A percentile compares a stretch with the other conserved stretches of the same genome.
These are phyloP conservation scores for Pararge aegeria DNA, from an alignment of 1,140 invertebrate species.

Conservation along the genomic window DNA sequence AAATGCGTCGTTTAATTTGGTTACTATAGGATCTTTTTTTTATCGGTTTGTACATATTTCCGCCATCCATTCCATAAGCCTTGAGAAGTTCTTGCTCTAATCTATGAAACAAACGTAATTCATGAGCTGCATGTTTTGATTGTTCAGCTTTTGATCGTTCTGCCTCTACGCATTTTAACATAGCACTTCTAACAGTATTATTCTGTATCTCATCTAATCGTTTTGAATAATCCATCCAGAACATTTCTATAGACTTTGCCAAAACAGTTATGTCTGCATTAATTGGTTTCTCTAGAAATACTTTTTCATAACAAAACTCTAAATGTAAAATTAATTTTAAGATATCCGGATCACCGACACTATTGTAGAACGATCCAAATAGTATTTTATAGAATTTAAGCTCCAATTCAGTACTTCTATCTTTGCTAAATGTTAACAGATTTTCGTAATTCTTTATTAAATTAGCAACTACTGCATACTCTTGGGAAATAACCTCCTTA, in stretches of 20 bases:
- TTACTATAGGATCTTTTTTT: constrained; percentile 8
- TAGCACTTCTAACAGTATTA: constrained; percentile 41
- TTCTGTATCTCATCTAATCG: constrained; percentile 47
- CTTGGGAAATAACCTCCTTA: constrained; percentile 43
- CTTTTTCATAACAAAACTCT: constrained; percentile 61
- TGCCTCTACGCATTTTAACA: constrained; percentile 40
- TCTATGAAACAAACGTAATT: constrained; percentile 49
- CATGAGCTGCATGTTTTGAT: constrained; percentile 49
- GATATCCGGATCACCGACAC: constrained; percentile 48
- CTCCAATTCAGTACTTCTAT: constrained; percentile 44
- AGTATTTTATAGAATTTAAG: constrained; percentile 57
- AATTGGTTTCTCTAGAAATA: constrained; percentile 52
- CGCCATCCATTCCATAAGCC: constrained; percentile 34
- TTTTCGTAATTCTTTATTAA: constrained; percentile 47
- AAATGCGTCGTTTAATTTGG: constrained; percentile 1
- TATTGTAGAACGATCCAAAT: constrained; percentile 56
- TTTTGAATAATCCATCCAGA: constrained; percentile 56
- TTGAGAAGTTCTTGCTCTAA: constrained; percentile 48
- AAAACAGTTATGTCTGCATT: constrained; percentile 48
- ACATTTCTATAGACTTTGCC: constrained; percentile 52
- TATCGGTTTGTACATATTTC: constrained; percentile 8
- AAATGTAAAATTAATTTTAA: constrained; percentile 59
- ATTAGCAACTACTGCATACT: constrained; percentile 41
- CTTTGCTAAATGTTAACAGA: constrained; percentile 41
- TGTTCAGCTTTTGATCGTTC: constrained; percentile 42